Base-by-base conservation (phyloP, 2,888 invertebrate species). In the Pollenia angustigena region DNA sequence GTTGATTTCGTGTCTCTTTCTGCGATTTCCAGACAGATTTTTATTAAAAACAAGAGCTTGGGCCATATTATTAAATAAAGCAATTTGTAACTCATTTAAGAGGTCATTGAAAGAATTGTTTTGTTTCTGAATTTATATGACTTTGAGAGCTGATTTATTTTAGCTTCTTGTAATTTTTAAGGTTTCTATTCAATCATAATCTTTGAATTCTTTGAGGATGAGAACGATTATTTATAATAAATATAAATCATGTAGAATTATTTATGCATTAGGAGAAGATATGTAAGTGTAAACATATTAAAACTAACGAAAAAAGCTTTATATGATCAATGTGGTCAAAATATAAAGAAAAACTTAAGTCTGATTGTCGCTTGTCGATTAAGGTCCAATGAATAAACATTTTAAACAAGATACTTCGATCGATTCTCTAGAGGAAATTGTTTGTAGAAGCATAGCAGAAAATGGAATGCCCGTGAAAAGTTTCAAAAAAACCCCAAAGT, bases 81-180 rank as follows among this genome's bases (percentile, higher is more conserved):
- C 14, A 72, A 46, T 64, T 75, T 60, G 69, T 56, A 69, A 71
- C 60, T 62, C 52, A 69, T 82, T 76, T 32, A 62, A 62, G 46
- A 76, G 82, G 82, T 76, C 82, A 76, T 76, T 76, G 69, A 9
- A 76, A 71, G 68, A 48, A 52, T 62, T 46, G 46, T 42, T 44
- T 44, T 23, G 18, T 23, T 23, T 23, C 18, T 58, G 7, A 42
- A 18, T 81, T 74, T 50, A 50, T 66, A 32, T 60, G 58, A 60
- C 68, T 75, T 46, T 71, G 44, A 54, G 44, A 18, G 11, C 60
- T 60, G 9, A 44, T 56, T 54, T 64, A 42, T 64, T 60, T 32
- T 8, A 54, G 18, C 44, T 68, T 68, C 75, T 60, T 62, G 52
- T 62, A 11, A 56, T 71, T 62, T 64, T 14, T 11, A 11, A 54